Percentiles rank a stretch among this genome's conserved stretches.
phyloP scores from a whole-genome alignment of 2,888 invertebrate species.

The Tachystola acroxantha region DNA sequence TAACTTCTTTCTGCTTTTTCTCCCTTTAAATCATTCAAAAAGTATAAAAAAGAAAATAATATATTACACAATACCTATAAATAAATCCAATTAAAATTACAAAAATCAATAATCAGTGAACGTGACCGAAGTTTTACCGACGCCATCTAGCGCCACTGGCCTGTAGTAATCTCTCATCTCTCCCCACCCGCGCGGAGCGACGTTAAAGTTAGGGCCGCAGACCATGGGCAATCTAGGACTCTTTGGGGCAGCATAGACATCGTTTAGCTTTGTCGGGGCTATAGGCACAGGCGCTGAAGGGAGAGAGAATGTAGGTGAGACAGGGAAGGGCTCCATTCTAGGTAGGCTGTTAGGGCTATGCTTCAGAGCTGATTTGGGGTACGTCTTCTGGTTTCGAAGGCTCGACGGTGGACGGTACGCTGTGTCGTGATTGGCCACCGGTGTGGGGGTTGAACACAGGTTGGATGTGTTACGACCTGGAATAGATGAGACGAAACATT shows the following conservation, averaged over 20 bases:
- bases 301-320: constrained; percentile 49
- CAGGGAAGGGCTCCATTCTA: constrained; percentile 69
- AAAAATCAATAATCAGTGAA: constrained; percentile 73
- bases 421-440: constrained; percentile 68
- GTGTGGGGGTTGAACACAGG: constrained; percentile 59
- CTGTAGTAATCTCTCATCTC: constrained; percentile 83
- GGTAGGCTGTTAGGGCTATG: constrained; percentile 51
- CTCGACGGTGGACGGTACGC: constrained; percentile 72
- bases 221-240: constrained; percentile 59
- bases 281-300: constrained; percentile 53
- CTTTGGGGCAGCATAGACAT: constrained; percentile 65
- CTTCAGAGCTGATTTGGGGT: constrained; percentile 65
- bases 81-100: too few species aligned
- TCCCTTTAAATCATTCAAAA: too few species aligned
- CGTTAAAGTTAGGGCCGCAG: constrained; percentile 85
- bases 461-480: constrained; percentile 73
- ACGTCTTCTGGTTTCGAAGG: constrained; percentile 65
- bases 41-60: too few species aligned
- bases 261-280: constrained; percentile 69
- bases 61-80: too few species aligned
- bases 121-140: constrained; percentile 41
- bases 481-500: too few species aligned
- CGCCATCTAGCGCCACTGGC: constrained; percentile 84
- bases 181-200: constrained; percentile 90
- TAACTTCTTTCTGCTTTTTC: too few species aligned